Evolutionary conservation across 2,797 vertebrate species (phyloP).

Genomic region (Rhinogobio ventralis): DNA sequence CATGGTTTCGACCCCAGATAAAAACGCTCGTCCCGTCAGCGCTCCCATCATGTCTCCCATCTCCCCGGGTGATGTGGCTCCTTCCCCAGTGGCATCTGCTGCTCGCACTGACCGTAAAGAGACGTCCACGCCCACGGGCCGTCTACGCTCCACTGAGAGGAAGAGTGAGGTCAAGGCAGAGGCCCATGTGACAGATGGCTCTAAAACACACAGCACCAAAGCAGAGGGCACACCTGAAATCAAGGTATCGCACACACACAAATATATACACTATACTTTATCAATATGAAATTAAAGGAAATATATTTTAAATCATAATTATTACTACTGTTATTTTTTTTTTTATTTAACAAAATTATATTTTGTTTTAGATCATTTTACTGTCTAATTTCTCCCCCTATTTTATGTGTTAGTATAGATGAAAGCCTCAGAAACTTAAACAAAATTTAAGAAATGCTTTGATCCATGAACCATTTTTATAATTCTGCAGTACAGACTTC

Average conservation of each 20-base stretch:
- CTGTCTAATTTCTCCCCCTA: neutral
- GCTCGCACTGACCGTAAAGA: constrained; percentile 60
- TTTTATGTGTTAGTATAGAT: neutral
- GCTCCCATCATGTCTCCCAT: constrained; percentile 85
- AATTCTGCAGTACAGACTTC: neutral
- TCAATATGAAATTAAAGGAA: neutral
- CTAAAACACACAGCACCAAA: constrained; percentile 70
- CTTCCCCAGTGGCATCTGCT: constrained; percentile 58
- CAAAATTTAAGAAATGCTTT: neutral
- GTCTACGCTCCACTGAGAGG: constrained; percentile 66
- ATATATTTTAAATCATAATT: neutral
- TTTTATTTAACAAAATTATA: neutral
- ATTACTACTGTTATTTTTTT: neutral
- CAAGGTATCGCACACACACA: constrained; percentile 78
- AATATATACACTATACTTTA: neutral
- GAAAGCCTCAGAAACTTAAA: neutral
- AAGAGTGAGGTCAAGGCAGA: constrained; percentile 77
- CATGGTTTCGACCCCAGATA: constrained; percentile 87
- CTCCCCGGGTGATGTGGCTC: constrained; percentile 70
- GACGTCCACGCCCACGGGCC: constrained; percentile 63
- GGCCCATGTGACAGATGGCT: constrained; percentile 70
- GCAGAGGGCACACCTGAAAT: constrained; percentile 75
- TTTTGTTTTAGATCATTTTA: neutral
- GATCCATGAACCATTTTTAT: neutral
- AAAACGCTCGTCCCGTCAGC: constrained; percentile 89